Evolutionary conservation across 2,797 vertebrate genomes (phyloP).

Genomic region (Megalops cyprinoides): DNA sequence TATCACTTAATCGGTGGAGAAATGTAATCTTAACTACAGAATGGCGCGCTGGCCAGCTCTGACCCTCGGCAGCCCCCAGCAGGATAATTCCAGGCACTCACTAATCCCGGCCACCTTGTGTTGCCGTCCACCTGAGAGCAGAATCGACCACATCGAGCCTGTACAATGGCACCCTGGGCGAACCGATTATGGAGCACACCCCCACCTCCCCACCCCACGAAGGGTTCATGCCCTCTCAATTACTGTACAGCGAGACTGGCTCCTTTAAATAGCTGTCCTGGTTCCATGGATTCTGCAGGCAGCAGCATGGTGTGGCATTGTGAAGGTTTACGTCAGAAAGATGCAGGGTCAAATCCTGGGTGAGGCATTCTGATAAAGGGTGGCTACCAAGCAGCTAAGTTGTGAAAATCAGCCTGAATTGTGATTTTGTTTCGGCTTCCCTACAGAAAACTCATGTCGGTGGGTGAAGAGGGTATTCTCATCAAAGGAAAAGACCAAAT

Average conservation of each 20-base stretch:
- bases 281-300: neutral
- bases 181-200: neutral
- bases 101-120: constrained; percentile 17
- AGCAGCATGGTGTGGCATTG: neutral
- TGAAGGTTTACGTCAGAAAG: neutral
- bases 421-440: too few species aligned
- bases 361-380: neutral
- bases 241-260: too few species aligned
- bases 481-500: too few species aligned
- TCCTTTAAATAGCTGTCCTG: too few species aligned
- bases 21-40: constrained; percentile 65
- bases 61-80: constrained; percentile 4
- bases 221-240: neutral
- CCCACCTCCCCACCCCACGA: neutral
- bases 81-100: neutral
- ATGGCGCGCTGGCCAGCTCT: constrained; percentile 27
- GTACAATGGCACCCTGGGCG: neutral
- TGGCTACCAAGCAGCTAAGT: neutral
- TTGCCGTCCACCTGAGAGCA: neutral
- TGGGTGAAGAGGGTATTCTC: too few species aligned
- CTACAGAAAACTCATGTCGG: too few species aligned
- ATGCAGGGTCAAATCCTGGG: neutral
- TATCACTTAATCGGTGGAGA: constrained; percentile 66
- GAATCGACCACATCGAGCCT: neutral
- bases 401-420: neutral